Evolutionary conservation across 2,797 vertebrate species (phyloP).

Genomic region (Varecia variegata): DNA sequence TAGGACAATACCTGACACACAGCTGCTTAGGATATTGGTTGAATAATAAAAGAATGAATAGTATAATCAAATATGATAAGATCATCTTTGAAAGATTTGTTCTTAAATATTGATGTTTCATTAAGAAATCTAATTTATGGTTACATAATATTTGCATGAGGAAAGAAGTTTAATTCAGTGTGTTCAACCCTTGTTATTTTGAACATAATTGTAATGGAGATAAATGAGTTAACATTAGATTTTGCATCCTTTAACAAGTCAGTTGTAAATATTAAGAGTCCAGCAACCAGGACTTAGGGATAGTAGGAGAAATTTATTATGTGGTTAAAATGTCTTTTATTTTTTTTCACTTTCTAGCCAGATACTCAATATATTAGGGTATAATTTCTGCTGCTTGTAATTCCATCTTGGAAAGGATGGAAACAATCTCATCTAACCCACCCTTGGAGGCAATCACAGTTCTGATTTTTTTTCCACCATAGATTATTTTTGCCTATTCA

Average conservation of each 20-base stretch:
- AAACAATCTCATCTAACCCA: no score
- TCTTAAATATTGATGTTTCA: slow-evolving; percentile 33
- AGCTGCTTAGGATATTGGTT: background rate
- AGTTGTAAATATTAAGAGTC: background rate
- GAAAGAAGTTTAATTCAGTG: background rate
- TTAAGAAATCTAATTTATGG: slow-evolving; percentile 9
- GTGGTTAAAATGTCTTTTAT: background rate
- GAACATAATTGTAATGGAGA: background rate
- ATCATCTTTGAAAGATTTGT: slow-evolving; percentile 33
- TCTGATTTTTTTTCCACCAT: no score
- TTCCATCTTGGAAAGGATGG: background rate
- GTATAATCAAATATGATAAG: slow-evolving; percentile 7
- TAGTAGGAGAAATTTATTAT: background rate
- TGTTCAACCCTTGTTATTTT: background rate
- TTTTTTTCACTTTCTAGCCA: background rate
- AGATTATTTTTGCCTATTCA: no score
- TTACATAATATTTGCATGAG: slow-evolving; percentile 1
- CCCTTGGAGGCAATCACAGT: no score
- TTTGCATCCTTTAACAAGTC: background rate
- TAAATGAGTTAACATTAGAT: background rate
- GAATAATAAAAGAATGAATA: slow-evolving; percentile 35
- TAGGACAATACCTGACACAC: background rate
- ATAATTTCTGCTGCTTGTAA: slow-evolving; percentile 21
- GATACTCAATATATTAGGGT: background rate
- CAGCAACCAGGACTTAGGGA: background rate